Conservation (phyloP, 2,797 vertebrate genomes). For the Dicrostonyx torquatus region DNA sequence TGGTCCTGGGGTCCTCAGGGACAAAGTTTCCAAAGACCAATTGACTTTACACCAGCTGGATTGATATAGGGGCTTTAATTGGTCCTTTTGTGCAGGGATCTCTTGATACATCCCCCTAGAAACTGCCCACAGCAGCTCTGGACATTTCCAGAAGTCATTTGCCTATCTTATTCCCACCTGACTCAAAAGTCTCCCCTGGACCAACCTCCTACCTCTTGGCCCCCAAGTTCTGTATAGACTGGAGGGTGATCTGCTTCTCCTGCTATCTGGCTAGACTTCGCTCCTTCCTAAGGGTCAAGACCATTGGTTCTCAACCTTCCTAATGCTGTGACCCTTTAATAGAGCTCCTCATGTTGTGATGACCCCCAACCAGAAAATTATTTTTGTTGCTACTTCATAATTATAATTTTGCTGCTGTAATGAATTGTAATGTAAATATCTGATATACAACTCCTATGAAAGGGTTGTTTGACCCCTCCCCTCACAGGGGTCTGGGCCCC, state of each 20-base stretch:
- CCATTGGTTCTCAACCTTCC: background rate
- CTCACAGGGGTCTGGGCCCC: background rate
- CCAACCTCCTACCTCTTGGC: background rate
- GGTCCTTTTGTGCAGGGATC: slow-evolving; percentile 56
- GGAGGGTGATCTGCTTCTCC: background rate
- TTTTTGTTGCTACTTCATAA: background rate
- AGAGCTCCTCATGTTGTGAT: background rate
- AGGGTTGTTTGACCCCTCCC: background rate
- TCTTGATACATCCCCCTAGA: slow-evolving; percentile 60
- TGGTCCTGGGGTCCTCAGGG: background rate
- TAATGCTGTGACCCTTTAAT: background rate
- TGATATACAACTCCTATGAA: background rate
- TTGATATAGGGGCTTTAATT: slow-evolving; percentile 63
- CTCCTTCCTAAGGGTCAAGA: background rate
- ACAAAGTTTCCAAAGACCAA: slow-evolving; percentile 40
- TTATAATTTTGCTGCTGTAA: background rate
- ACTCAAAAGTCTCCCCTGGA: background rate
- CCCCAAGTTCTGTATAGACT: background rate
- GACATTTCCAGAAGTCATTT: background rate
- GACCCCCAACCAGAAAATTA: background rate
- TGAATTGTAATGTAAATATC: background rate
- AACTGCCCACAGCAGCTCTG: background rate
- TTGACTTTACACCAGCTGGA: slow-evolving; percentile 41
- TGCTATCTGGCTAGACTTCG: background rate
- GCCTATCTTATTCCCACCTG: background rate